Evolutionary conservation across 2,113 vertebrate species (phyloP).

Genomic region (Rhodinocichla rosea): DNA sequence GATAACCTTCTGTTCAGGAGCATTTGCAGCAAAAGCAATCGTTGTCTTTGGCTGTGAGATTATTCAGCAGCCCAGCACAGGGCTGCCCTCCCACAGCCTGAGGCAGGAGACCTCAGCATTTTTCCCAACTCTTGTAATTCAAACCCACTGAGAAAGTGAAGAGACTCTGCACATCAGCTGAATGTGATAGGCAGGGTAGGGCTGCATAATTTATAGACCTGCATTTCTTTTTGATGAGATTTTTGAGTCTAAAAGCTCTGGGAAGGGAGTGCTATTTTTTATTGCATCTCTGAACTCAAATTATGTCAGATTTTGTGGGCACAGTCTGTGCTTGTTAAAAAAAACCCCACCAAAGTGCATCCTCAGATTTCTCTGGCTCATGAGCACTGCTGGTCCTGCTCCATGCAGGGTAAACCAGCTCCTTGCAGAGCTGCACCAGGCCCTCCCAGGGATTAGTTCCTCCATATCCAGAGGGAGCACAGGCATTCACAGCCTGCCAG

Average conservation of each 20-base stretch:
- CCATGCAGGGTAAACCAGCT: background rate
- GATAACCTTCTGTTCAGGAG: background rate
- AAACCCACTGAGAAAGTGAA: background rate
- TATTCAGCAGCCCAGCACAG: background rate
- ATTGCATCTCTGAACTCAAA: background rate
- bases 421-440: background rate
- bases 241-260: conserved; percentile 24
- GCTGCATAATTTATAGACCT: conserved; percentile 29
- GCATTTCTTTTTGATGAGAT: conserved; percentile 40
- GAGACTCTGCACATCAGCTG: background rate
- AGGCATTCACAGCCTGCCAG: background rate
- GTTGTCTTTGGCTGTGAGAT: accelerated
- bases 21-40: background rate
- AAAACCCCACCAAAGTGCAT: background rate
- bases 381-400: background rate
- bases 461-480: accelerated
- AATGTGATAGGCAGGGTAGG: background rate
- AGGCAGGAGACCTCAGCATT: background rate
- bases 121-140: background rate
- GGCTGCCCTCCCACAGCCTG: background rate
- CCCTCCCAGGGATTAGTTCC: background rate
- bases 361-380: background rate
- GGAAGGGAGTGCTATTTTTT: background rate
- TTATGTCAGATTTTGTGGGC: background rate
- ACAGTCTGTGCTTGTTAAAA: background rate